These are phyloP conservation scores for Myopa tessellatipennis DNA, from an alignment of 2,888 invertebrate genomes.

Conservation along the genomic window DNA sequence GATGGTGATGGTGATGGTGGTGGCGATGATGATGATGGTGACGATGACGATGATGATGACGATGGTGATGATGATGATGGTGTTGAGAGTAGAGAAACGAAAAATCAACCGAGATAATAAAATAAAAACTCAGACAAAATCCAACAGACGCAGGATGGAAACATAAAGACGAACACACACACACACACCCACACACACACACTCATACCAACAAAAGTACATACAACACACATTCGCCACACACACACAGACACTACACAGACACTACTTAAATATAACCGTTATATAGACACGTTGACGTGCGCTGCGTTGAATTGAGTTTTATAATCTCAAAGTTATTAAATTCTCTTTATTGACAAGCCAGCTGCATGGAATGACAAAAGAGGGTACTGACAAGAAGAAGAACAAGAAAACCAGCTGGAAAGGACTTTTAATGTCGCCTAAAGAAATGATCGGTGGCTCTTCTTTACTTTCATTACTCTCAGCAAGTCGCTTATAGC, in stretches of 20 bases:
- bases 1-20: too few species aligned
- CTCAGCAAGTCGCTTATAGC: too few species aligned
- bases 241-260: constrained; percentile 1
- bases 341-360: constrained; percentile 25
- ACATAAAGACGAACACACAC: background rate
- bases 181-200: constrained; percentile 11
- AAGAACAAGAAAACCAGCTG: background rate
- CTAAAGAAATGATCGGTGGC: background rate
- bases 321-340: constrained; percentile 35
- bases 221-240: background rate
- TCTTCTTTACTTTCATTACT: background rate
- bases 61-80: too few species aligned
- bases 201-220: background rate
- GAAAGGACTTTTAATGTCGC: background rate
- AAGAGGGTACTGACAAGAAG: too few species aligned
- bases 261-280: too few species aligned
- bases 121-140: background rate
- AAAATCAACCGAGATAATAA: background rate
- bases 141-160: background rate
- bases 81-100: background rate
- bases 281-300: too few species aligned
- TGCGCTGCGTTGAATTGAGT: background rate
- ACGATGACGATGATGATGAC: background rate
- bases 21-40: background rate
- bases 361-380: too few species aligned